These are phyloP conservation scores for Peromyscus aztecus DNA, from an alignment of 2,797 vertebrate genomes.

Conservation along the genomic window DNA sequence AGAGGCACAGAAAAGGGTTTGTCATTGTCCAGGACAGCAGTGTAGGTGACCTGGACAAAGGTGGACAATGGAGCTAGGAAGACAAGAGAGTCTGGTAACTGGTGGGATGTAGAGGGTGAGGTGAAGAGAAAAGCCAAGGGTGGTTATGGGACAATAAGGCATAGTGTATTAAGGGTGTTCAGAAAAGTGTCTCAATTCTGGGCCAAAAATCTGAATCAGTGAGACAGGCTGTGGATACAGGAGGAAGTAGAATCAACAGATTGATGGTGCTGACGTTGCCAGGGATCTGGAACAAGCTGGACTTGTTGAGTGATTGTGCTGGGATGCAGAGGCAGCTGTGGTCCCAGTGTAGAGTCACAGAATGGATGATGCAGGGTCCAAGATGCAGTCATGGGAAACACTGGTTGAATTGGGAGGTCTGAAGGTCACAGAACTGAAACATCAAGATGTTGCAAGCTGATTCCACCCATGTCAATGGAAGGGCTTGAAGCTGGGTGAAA, in stretches of 20 bases:
- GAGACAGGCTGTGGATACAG: neutral
- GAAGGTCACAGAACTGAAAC: neutral
- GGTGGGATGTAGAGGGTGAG: neutral
- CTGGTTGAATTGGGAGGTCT: neutral
- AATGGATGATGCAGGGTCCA: neutral
- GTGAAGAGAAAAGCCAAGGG: neutral
- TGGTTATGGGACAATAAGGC: neutral
- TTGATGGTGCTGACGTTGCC: neutral
- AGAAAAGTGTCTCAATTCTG: neutral
- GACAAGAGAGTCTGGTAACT: neutral
- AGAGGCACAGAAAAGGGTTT: neutral
- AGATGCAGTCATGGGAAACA: neutral
- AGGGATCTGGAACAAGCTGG: neutral
- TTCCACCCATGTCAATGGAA: neutral
- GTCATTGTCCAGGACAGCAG: accelerated
- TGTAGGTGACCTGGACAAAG: neutral
- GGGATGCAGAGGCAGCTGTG: neutral
- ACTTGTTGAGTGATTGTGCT: neutral
- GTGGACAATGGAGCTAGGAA: neutral
- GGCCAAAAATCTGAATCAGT: neutral
- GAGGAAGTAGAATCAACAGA: neutral
- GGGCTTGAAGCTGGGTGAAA: neutral
- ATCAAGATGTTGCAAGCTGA: neutral
- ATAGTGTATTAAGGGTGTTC: neutral
- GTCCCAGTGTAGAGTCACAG: neutral